Base-by-base conservation (phyloP, 2,797 vertebrate genomes). In the Cryptoprocta ferox region DNA sequence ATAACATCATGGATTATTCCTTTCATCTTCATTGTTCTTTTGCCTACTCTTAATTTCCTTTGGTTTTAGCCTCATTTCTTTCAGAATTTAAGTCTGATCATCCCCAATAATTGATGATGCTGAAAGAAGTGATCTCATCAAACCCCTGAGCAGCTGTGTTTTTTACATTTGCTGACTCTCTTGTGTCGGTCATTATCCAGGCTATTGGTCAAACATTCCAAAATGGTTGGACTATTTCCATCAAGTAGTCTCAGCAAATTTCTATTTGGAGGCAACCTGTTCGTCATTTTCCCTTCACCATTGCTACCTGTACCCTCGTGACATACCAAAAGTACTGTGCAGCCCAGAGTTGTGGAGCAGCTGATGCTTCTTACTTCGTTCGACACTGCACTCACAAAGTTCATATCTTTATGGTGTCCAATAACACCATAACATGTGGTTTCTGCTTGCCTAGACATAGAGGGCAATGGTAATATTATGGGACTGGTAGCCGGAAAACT, bases 201-300 rank as follows among this genome's bases (percentile, higher is more conserved):
- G 65, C 86, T 85, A 79, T 42, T 96, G 68, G 83, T 94, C 81
- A 95, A 97, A 93, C 48, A 14, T 80, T 63, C 42, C 75, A 89
- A 61, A 96, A 61, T 83, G 45, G 30, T 59, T 91, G 19, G n/a
- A 48, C 26, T 89, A 28, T 68, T 96, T 93, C 42, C 48, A 89
- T 35, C 35, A 70, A 78, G 30, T 26, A 91, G 30, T 32, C 35
- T 91, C 24, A 87, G 75, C 42, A 59, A 42, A 90, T 80, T 87
- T 86, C 18, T 80, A 1, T 71, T 91, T 84, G 35, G 71, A 76
- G 30, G 56, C 30, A 92, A 26, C 8, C 61, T 65, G 37, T 80
- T 30, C 53, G 14, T 24, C 24, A 85, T 83, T 70, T 61, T 28
- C 35, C 28, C 4, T 61, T 91, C 35, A 50, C 42, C 42, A 32